Evolutionary conservation across 2,113 vertebrate species (phyloP).

Genomic region (Corynorhinus townsendii): DNA sequence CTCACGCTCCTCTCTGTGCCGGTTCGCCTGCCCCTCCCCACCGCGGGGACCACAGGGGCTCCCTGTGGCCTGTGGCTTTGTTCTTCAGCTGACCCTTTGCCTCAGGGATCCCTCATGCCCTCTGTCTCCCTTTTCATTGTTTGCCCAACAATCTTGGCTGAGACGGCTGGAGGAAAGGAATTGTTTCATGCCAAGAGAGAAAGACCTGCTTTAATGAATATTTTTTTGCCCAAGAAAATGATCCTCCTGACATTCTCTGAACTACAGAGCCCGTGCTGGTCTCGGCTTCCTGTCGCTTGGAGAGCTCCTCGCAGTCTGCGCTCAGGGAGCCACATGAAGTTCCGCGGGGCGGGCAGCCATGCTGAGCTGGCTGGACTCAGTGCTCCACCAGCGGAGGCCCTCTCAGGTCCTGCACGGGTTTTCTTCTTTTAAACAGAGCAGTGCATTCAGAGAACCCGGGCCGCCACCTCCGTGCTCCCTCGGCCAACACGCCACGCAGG

Average conservation of each 20-base stretch:
- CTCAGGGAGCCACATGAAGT: not conserved
- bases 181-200: not conserved
- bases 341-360: not conserved
- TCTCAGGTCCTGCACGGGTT: accelerated
- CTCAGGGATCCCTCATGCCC: too few relatives aligned
- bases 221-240: not conserved
- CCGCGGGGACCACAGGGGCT: not conserved
- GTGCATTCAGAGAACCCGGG: not conserved
- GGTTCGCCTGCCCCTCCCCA: not conserved
- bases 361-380: not conserved
- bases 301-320: not conserved
- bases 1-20: accelerated
- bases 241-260: not conserved
- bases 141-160: not conserved
- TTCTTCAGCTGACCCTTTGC: not conserved
- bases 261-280: not conserved
- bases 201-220: not conserved
- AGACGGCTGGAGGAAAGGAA: not conserved
- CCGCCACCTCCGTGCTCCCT: not conserved
- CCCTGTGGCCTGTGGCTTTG: not conserved
- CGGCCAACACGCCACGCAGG: not conserved
- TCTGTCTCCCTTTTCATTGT: not conserved
- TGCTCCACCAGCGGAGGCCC: accelerated
- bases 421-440: not conserved
- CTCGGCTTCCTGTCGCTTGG: not conserved